Percentiles rank a stretch among this genome's conserved stretches.
Evolutionary conservation across 2,888 invertebrate genomes (phyloP).

Genomic region (Himalopsyche anomala): DNA sequence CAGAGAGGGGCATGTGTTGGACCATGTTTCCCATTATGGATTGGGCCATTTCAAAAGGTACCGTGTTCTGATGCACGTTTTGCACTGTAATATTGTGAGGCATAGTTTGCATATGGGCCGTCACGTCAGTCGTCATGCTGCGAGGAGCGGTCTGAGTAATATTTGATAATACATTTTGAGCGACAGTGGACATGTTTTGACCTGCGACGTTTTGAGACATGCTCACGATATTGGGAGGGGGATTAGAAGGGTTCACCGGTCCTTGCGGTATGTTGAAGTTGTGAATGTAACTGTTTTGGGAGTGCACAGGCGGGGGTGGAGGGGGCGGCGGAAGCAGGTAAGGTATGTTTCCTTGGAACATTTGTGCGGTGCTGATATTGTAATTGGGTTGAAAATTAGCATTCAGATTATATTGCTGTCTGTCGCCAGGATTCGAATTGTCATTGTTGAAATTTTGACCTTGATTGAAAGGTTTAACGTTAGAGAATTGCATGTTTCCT

Average conservation of each 20-base stretch:
- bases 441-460: slow-evolving; percentile 43
- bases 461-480: slow-evolving; percentile 52
- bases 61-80: slow-evolving; percentile 37
- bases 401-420: slow-evolving; percentile 49
- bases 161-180: slow-evolving; percentile 46
- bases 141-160: slow-evolving; percentile 45
- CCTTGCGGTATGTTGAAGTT: slow-evolving; percentile 54
- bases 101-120: slow-evolving; percentile 45
- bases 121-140: slow-evolving; percentile 27
- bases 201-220: slow-evolving; percentile 29
- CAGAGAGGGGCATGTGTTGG: slow-evolving; percentile 38
- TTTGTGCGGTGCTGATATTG: slow-evolving; percentile 52
- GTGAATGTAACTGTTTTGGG: slow-evolving; percentile 51
- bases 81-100: slow-evolving; percentile 42
- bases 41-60: slow-evolving; percentile 44
- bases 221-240: slow-evolving; percentile 26
- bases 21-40: slow-evolving; percentile 19
- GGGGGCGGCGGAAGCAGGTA: slow-evolving; percentile 62
- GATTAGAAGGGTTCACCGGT: slow-evolving; percentile 33
- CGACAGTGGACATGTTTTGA: slow-evolving; percentile 41
- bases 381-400: slow-evolving; percentile 59
- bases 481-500: slow-evolving; percentile 56
- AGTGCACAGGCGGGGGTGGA: slow-evolving; percentile 54
- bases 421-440: slow-evolving; percentile 46
- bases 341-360: slow-evolving; percentile 62